Base-by-base conservation (phyloP, 2,888 invertebrate genomes). In the Pedicia rivosa region DNA sequence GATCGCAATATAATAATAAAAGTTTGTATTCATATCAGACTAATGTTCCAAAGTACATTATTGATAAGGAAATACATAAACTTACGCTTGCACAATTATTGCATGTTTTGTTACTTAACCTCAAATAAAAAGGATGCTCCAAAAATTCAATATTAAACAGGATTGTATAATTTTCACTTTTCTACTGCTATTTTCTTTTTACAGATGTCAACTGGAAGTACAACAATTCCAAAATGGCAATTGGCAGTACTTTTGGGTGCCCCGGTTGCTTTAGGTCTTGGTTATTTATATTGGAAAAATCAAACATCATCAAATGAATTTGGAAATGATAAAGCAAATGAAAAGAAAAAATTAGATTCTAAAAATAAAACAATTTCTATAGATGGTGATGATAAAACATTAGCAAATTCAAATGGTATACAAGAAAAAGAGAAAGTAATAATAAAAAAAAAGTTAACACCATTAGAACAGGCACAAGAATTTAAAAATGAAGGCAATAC, bases 401-500 rank as follows among this genome's bases (percentile, higher is more conserved):
- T 46, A 0, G 43, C 42, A 17, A 55, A 57, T 22, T 10, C 40
- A 50, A 6, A 67, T 68, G 19, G 15, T 9, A 9, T 22, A 19
- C 12, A 31, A 20, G 2, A 38, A 37, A 24, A 15, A 36, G 26
- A 38, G 28, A 20, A 24, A 40, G n/a, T n/a, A n/a, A n/a, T n/a
- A n/a, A 27, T 50, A 48, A 1, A 55, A 56, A 35, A 56, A 31
- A 48, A 53, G 32, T 27, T 57, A 50, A 72, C 70, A 38, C 77
- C 78, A 14, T 66, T 82, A 40, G 72, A 80, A 51, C 68, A 71
- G 50, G 86, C 90, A 2, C 77, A 77, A 55, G 69, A 74, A 48
- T 70, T 79, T 46, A 95, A 94, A 65, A 76, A 76, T 46, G 78
- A 82, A 62, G 95, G 95, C 40, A 97, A 97, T 60, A 69, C 70